phyloP scores from a whole-genome alignment of 2,888 invertebrate species.

The Platypus cylindrus region DNA sequence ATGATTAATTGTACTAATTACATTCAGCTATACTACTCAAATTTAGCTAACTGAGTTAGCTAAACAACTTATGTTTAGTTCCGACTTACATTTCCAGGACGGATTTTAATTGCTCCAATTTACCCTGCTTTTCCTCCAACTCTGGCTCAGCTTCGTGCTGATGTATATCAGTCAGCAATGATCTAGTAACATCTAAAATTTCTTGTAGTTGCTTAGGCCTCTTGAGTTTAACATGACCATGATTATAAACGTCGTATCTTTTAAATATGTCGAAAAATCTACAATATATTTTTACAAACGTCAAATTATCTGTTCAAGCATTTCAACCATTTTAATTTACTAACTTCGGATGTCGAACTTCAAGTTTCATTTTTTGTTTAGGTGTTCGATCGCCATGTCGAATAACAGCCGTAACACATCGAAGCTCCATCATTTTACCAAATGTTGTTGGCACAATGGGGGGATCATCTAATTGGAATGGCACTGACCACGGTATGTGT shows the following conservation, averaged over 20 bases:
- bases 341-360: slow-evolving; percentile 89
- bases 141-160: slow-evolving; percentile 79
- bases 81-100: slow-evolving; percentile 97
- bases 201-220: slow-evolving; percentile 95
- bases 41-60: too few relatives aligned
- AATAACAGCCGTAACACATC: slow-evolving; percentile 96
- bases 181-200: slow-evolving; percentile 91
- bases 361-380: slow-evolving; percentile 99
- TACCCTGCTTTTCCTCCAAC: slow-evolving; percentile 92
- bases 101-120: slow-evolving; percentile 92
- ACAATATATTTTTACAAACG: too few relatives aligned
- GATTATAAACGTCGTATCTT: slow-evolving; percentile 90
- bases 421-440: slow-evolving; percentile 86
- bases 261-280: slow-evolving; percentile 98
- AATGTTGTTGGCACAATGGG: slow-evolving; percentile 98
- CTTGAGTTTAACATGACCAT: slow-evolving; percentile 94
- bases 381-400: slow-evolving; percentile 97
- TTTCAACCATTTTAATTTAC: slow-evolving; percentile 18
- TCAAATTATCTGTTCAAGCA: too few relatives aligned
- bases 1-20: too few relatives aligned
- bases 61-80: too few relatives aligned
- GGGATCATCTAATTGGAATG: slow-evolving; percentile 94
- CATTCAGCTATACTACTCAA: too few relatives aligned
- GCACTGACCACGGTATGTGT: slow-evolving; percentile 95
- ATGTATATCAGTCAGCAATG: slow-evolving; percentile 78